Evolutionary conservation across 2,888 invertebrate species (phyloP).

Genomic region (Orchestes rusci): DNA sequence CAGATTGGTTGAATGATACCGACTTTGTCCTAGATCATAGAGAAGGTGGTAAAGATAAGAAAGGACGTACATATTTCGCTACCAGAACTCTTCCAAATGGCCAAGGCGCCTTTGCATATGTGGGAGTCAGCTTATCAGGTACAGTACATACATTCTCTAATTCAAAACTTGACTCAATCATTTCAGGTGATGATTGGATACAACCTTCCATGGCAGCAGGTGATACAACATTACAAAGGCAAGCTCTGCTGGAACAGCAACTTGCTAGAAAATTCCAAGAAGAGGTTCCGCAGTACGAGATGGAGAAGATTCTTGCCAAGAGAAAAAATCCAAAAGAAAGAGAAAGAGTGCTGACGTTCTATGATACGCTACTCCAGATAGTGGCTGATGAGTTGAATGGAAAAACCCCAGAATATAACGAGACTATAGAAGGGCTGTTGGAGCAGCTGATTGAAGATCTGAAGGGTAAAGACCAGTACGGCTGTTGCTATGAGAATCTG

Average conservation of each 20-base stretch:
- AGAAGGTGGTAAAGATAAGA: conserved; percentile 25
- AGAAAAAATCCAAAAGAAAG: conserved; percentile 39
- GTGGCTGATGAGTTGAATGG: conserved; percentile 45
- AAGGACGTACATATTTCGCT: conserved; percentile 46
- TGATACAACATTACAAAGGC: conserved; percentile 15
- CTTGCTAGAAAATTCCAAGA: conserved; percentile 35
- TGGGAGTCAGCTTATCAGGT: conserved; percentile 43
- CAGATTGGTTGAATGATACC: conserved; percentile 38
- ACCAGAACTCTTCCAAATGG: conserved; percentile 43
- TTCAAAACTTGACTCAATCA: not conserved
- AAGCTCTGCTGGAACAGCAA: conserved; percentile 31
- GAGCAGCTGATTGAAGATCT: conserved; percentile 39
- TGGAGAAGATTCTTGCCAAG: conserved; percentile 40
- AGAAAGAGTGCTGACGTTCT: conserved; percentile 41
- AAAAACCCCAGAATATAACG: conserved; percentile 30
- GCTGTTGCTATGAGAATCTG: conserved; percentile 31
- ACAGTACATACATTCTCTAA: not conserved
- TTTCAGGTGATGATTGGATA: conserved; percentile 20
- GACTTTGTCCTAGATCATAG: conserved; percentile 26
- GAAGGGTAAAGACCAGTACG: conserved; percentile 34
- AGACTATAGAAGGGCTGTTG: conserved; percentile 38
- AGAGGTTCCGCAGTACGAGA: conserved; percentile 37
- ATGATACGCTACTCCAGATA: conserved; percentile 41
- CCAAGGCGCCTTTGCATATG: conserved; percentile 45
- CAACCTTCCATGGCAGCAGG: conserved; percentile 17